phyloP scores from a whole-genome alignment of 2,888 invertebrate genomes.

The Dexiosoma caninum region DNA sequence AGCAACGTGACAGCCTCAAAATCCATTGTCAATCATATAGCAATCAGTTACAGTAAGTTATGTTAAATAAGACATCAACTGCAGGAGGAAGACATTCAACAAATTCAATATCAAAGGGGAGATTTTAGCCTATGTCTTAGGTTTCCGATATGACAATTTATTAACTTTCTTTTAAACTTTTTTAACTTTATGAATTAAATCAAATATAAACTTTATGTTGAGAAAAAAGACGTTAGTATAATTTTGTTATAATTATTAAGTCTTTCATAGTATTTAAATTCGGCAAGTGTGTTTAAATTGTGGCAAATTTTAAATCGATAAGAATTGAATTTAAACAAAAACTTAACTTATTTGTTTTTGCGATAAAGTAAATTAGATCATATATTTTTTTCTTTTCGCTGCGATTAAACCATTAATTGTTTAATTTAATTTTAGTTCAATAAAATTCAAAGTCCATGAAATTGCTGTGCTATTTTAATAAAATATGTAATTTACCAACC shows the following conservation, averaged over 20 bases:
- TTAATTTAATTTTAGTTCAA: slow-evolving; percentile 1
- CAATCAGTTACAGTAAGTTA: background rate
- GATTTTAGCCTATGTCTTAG: too few species aligned
- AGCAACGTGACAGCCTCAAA: background rate
- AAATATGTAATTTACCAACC: background rate
- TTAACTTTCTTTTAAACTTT: too few species aligned
- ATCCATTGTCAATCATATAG: background rate
- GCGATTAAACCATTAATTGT: slow-evolving; percentile 8
- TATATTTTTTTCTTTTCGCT: background rate
- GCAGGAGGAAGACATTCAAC: background rate
- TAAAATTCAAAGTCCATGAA: slow-evolving; percentile 30
- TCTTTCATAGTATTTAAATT: background rate
- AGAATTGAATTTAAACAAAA: background rate
- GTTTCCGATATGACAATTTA: too few species aligned
- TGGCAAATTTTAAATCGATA: background rate
- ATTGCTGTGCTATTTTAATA: background rate
- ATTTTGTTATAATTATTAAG: too few species aligned
- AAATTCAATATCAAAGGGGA: background rate
- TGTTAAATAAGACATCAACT: background rate
- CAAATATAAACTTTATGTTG: too few species aligned
- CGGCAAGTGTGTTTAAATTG: background rate
- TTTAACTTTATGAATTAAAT: too few species aligned
- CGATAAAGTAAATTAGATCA: slow-evolving; percentile 20
- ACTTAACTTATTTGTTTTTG: background rate
- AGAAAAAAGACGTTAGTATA: too few species aligned